These are phyloP conservation scores for Empis livida DNA, from an alignment of 2,888 invertebrate genomes.

Conservation along the genomic window DNA sequence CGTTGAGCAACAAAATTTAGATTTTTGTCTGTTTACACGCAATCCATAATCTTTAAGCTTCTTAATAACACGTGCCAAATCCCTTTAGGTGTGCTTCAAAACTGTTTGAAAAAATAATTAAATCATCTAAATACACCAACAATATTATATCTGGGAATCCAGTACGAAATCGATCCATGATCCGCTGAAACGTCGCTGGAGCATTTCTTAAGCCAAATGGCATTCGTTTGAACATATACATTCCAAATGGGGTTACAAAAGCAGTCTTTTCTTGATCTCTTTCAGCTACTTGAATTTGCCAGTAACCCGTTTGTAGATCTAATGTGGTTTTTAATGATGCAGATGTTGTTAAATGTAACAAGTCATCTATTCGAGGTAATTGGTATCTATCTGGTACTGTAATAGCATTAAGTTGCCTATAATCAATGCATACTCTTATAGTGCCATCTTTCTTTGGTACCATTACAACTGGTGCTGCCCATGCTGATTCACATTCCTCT, in stretches of 20 bases:
- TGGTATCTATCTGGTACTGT: constrained; percentile 6
- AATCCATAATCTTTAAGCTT: too few species aligned
- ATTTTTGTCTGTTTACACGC: too few species aligned
- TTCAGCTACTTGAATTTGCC: background rate
- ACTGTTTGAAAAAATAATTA: background rate
- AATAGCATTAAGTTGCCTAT: constrained; percentile 5
- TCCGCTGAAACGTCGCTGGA: background rate
- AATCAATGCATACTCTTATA: constrained; percentile 10
- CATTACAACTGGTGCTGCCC: constrained; percentile 8
- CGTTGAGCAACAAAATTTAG: too few species aligned
- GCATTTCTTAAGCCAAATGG: background rate
- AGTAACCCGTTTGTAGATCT: too few species aligned
- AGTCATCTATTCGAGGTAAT: background rate
- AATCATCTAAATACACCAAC: background rate
- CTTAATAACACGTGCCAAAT: too few species aligned
- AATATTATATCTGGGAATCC: background rate
- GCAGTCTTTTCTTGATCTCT: background rate
- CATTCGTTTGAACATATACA: background rate
- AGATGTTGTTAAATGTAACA: constrained; percentile 1
- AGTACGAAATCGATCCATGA: background rate
- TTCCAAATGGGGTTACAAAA: background rate
- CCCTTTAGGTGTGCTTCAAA: background rate
- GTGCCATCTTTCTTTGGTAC: constrained; percentile 17
- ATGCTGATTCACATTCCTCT: constrained; percentile 6
- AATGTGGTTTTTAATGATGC: constrained; percentile 3